These are phyloP conservation scores for Bombus cullumanus DNA, from an alignment of 1,140 invertebrate species.

Conservation along the genomic window DNA sequence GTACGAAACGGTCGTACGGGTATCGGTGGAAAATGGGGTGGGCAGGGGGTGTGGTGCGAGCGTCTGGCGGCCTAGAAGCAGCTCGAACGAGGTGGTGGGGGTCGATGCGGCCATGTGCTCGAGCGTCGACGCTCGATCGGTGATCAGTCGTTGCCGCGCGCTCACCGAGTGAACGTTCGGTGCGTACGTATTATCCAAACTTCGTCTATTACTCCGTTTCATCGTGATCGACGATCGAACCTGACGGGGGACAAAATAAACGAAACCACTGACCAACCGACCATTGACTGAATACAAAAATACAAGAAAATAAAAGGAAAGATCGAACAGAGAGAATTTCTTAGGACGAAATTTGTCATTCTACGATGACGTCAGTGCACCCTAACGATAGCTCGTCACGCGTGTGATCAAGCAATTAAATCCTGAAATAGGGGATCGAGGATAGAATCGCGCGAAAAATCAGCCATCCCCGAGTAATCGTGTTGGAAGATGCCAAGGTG, in stretches of 20 bases:
- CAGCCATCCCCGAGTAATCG: neutral
- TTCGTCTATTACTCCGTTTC: neutral
- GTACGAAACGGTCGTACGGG: constrained; percentile 7
- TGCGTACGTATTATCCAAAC: neutral
- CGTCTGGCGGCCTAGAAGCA: constrained; percentile 50
- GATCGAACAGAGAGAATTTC: neutral
- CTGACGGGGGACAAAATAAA: neutral
- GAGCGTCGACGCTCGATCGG: constrained; percentile 75
- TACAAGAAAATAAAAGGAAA: neutral
- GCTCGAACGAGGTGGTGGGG: constrained; percentile 25
- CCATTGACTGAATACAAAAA: neutral
- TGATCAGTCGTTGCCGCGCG: constrained; percentile 81
- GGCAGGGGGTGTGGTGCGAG: neutral
- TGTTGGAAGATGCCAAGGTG: constrained; percentile 60
- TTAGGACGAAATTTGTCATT: too few relatives aligned
- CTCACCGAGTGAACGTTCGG: constrained; percentile 71
- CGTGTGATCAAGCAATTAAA: constrained; percentile 46
- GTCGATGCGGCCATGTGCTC: constrained; percentile 77
- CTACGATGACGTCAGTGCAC: constrained; percentile 46
- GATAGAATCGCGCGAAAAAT: too few relatives aligned
- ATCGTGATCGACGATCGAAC: neutral
- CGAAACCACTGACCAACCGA: neutral
- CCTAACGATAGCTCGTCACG: constrained; percentile 6
- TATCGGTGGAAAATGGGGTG: constrained; percentile 11
- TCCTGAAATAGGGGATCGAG: too few relatives aligned